phyloP scores from a whole-genome alignment of 2,888 invertebrate species.

The Busseola fusca region DNA sequence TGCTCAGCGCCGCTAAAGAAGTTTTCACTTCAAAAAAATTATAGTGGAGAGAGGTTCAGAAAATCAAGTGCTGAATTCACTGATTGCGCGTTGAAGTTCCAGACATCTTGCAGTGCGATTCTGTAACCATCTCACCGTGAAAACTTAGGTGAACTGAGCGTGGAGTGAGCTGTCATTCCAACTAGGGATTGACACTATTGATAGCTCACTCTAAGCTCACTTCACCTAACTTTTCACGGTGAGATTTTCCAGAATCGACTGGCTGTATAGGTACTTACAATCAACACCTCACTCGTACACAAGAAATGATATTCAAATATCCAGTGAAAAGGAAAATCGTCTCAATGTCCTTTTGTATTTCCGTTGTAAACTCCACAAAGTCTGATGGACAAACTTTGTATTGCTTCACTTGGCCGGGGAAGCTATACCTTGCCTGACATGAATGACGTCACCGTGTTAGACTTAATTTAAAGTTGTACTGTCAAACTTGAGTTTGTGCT shows the following conservation, averaged over 20 bases:
- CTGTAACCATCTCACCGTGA: too few species aligned
- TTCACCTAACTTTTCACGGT: too few species aligned
- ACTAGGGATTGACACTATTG: too few species aligned
- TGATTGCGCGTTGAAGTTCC: not conserved
- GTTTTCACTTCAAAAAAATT: too few species aligned
- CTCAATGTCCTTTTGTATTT: conserved; percentile 34
- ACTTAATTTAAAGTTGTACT: conserved; percentile 64
- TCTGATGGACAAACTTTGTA: conserved; percentile 65
- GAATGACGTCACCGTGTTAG: conserved; percentile 57
- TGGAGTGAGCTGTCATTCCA: too few species aligned
- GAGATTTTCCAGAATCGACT: too few species aligned
- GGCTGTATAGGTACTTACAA: too few species aligned
- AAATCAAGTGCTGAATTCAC: not conserved
- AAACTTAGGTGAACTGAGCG: too few species aligned
- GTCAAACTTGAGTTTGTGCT: conserved; percentile 44
- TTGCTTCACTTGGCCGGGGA: conserved; percentile 46
- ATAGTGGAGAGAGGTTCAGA: not conserved
- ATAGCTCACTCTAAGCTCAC: too few species aligned
- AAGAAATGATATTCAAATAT: conserved; percentile 13
- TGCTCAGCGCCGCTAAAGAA: too few species aligned
- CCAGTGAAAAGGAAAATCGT: conserved; percentile 20
- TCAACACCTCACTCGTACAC: not conserved
- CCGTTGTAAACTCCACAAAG: conserved; percentile 41
- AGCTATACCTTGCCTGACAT: conserved; percentile 50
- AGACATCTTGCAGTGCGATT: not conserved